Base-by-base conservation (phyloP, 2,797 vertebrate species). In the Dermochelys coriacea region DNA sequence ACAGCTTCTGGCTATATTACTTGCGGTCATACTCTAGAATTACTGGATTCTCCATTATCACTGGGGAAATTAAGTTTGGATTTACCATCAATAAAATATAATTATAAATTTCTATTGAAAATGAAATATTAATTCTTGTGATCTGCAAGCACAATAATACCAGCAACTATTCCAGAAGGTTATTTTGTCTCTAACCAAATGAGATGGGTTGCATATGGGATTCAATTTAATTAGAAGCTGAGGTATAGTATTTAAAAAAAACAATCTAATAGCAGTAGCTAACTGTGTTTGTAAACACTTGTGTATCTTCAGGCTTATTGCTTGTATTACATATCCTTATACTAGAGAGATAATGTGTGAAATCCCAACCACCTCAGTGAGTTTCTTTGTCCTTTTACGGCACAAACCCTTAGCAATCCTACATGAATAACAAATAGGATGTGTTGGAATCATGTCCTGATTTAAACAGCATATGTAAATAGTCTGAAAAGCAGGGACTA, bases 141-240 rank as follows among this genome's bases (percentile, higher is more conserved):
- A 94, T 95, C 90, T 0, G 0, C 78, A 87, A 93, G 87, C 84
- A 92, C 82, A 94, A 51, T 93, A 96, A 94, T 81, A 91, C 37
- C 61, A 80, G 61, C 94, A 96, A 94, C 87, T 90, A 61, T 85
- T 97, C 86, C 91, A 97, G 94, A 90, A 97, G 94, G 91, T 89
- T 92, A 54, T 95, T 96, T 95, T 92, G 81, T 93, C 91, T 96
- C 52, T 96, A 95, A 87, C 92, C 68, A 94, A 94, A 95, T 96
- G 89, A 96, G 86, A 31, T 93, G 12, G 95, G 78, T 93, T 96
- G 88, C 92, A 80, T 88, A 68, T 77, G 95, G 94, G 94, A 95
- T 96, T 96, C 89, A 95, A 91, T 93, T 97, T 97, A 96, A 96
- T 97, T 95, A 96, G 94, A 82, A 89, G 83, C 91, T 75, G 41